Percentiles rank a stretch among this genome's conserved stretches.
Evolutionary conservation across 2,888 invertebrate genomes (phyloP).

Genomic region (Tachina grossa): DNA sequence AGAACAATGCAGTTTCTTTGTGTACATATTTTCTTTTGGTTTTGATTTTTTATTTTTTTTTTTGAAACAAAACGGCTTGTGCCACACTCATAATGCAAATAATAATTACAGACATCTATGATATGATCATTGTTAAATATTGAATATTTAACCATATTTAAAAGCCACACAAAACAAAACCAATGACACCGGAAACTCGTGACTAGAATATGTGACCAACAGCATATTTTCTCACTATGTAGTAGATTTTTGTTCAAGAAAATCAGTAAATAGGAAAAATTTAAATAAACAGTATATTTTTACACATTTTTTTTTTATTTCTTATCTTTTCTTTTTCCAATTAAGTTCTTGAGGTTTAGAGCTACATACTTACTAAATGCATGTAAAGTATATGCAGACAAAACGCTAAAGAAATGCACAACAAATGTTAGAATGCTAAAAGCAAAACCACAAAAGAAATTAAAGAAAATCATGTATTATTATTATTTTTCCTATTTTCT

Average conservation of each 20-base stretch:
- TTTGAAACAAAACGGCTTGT: constrained; percentile 36
- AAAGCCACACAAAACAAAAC: constrained; percentile 65
- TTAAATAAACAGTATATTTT: background rate
- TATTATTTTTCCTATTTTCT: background rate
- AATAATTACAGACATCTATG: constrained; percentile 48
- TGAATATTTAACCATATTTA: constrained; percentile 68
- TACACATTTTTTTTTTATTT: background rate
- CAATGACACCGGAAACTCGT: constrained; percentile 72
- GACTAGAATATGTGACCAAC: constrained; percentile 65
- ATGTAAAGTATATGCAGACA: background rate
- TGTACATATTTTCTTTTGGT: constrained; percentile 12
- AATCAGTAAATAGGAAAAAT: constrained; percentile 13
- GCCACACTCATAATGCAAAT: constrained; percentile 32
- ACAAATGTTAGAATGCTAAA: background rate
- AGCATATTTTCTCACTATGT: constrained; percentile 27
- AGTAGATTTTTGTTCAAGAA: constrained; percentile 15
- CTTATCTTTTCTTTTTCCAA: background rate
- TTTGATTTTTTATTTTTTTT: background rate
- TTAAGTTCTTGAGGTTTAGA: constrained; percentile 29
- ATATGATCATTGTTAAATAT: constrained; percentile 48
- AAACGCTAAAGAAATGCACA: constrained; percentile 40
- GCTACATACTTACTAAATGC: no score
- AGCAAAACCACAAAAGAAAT: constrained; percentile 46
- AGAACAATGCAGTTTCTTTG: constrained; percentile 45
- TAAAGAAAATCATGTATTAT: constrained; percentile 16